phyloP scores from a whole-genome alignment of 2,888 invertebrate genomes.

The Amphipyra tragopoginis region DNA sequence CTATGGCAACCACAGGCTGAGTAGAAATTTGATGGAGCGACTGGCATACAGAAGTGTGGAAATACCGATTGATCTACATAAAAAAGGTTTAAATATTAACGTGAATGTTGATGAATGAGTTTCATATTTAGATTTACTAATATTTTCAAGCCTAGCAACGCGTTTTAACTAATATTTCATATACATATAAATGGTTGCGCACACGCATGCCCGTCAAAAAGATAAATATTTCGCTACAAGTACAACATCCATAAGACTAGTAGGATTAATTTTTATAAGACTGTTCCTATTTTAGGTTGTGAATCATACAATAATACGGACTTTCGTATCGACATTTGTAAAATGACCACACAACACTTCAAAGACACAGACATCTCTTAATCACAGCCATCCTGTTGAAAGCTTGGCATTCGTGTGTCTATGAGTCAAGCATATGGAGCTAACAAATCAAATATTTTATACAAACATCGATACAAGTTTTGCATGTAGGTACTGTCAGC shows the following conservation, averaged over 20 bases:
- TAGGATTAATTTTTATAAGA: slow-evolving; percentile 8
- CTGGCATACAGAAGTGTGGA: no score
- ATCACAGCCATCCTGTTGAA: slow-evolving; percentile 22
- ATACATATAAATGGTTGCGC: slow-evolving; percentile 21
- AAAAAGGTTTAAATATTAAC: background rate
- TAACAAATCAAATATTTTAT: background rate
- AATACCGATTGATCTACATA: background rate
- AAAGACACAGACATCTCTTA: slow-evolving; percentile 17
- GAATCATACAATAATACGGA: slow-evolving; percentile 25
- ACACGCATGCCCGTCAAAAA: slow-evolving; percentile 21
- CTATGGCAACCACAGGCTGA: no score
- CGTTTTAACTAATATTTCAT: slow-evolving; percentile 26
- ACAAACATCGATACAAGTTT: background rate
- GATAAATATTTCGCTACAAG: slow-evolving; percentile 23
- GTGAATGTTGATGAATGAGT: slow-evolving; percentile 2
- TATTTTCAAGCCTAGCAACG: slow-evolving; percentile 15
- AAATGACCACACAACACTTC: slow-evolving; percentile 17
- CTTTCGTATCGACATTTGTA: slow-evolving; percentile 14
- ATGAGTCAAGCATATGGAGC: slow-evolving; percentile 4
- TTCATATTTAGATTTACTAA: slow-evolving; percentile 16
- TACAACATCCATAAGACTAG: slow-evolving; percentile 6
- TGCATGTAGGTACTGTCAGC: background rate
- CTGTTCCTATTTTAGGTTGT: slow-evolving; percentile 24
- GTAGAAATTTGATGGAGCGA: no score
- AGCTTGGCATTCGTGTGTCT: slow-evolving; percentile 12